Evolutionary conservation across 2,113 vertebrate species (phyloP).

Genomic region (Elgaria multicarinata): DNA sequence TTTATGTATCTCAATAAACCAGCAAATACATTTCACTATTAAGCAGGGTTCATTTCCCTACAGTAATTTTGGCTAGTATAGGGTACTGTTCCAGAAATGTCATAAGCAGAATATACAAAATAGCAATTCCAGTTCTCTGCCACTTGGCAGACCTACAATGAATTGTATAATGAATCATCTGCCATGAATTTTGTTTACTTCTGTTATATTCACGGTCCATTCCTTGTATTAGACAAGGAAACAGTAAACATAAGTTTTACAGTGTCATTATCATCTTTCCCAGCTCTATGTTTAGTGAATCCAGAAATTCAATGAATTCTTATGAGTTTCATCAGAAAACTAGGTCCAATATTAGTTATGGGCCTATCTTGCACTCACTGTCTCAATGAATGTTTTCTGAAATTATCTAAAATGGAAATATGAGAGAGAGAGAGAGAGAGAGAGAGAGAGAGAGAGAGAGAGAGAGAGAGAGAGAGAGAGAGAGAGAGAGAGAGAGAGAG

Average conservation of each 20-base stretch:
- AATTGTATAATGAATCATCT: conserved; percentile 25
- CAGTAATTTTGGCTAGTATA: conserved; percentile 7
- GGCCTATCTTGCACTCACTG: neutral
- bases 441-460: too few relatives aligned
- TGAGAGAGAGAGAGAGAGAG: too few relatives aligned
- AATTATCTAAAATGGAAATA: neutral
- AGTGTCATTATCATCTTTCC: conserved; percentile 22
- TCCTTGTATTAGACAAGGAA: conserved; percentile 24
- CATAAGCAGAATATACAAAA: conserved; percentile 25
- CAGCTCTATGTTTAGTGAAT: conserved; percentile 6
- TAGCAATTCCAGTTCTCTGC: conserved; percentile 16
- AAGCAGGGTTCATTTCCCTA: conserved; percentile 9
- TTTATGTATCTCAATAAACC: conserved; percentile 21
- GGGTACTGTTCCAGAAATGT: conserved; percentile 8
- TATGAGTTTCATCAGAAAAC: conserved; percentile 13
- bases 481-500: too few relatives aligned
- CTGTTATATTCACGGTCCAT: neutral
- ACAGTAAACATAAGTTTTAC: conserved; percentile 20
- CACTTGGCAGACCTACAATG: conserved; percentile 15
- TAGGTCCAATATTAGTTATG: conserved; percentile 1
- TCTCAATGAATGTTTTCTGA: conserved; percentile 8
- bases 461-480: too few relatives aligned
- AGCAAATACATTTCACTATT: conserved; percentile 19
- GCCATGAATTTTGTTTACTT: conserved; percentile 28
- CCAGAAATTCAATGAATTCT: conserved; percentile 22